These are phyloP conservation scores for Anastrepha obliqua DNA, from an alignment of 1,140 invertebrate species.

Conservation along the genomic window DNA sequence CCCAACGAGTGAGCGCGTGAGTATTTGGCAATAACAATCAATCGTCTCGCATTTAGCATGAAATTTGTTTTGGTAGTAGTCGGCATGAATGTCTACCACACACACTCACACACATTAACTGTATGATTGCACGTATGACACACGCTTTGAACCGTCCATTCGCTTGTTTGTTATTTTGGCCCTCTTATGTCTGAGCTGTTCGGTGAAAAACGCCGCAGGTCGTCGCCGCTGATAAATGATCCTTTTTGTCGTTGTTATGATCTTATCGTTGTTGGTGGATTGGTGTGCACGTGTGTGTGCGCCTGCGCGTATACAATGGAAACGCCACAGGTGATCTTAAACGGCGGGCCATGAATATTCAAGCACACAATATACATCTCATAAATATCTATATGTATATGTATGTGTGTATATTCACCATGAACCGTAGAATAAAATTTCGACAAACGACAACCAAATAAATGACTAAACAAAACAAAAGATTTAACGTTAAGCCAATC, in stretches of 20 bases:
- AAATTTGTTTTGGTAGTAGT: conserved; percentile 24
- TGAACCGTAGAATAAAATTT: conserved; percentile 14
- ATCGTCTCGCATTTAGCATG: conserved; percentile 24
- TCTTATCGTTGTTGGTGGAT: conserved; percentile 17
- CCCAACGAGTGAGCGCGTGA: conserved; percentile 11
- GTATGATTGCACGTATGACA: not conserved
- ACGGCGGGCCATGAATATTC: conserved; percentile 1
- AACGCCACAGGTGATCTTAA: conserved; percentile 49
- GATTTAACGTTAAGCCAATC: not conserved
- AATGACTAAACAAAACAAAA: not conserved
- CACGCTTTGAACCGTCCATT: conserved; percentile 20
- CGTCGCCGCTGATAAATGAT: conserved; percentile 37
- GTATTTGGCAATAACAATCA: not conserved
- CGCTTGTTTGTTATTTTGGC: not conserved
- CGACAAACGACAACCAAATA: conserved; percentile 14
- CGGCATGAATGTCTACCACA: not conserved
- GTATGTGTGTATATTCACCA: not conserved
- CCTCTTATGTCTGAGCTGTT: not conserved
- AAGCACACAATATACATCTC: not conserved
- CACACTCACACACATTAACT: not conserved
- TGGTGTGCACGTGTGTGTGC: not conserved
- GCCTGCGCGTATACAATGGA: conserved; percentile 20
- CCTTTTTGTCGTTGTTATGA: conserved; percentile 13
- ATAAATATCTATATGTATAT: not conserved
- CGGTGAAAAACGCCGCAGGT: conserved; percentile 50